Percentiles rank a stretch among this genome's conserved stretches.
These are phyloP conservation scores for Pelvicachromis taeniatus DNA, from an alignment of 2,113 vertebrate genomes.

Conservation along the genomic window DNA sequence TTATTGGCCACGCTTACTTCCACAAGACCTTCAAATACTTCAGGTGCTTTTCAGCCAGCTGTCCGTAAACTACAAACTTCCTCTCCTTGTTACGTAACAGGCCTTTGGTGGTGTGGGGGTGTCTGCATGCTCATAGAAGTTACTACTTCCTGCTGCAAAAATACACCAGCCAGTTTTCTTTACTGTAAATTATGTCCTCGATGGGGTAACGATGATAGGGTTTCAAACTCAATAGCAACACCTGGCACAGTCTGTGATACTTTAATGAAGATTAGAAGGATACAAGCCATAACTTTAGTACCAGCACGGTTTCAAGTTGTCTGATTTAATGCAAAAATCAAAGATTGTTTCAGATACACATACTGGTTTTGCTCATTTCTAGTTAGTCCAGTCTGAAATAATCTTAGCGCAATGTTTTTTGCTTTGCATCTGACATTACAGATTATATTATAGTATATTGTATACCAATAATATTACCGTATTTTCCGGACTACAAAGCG, in stretches of 20 bases:
- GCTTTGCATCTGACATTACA: not conserved
- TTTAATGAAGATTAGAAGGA: no score
- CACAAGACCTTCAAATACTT: slow-evolving; percentile 7
- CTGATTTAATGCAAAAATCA: not conserved
- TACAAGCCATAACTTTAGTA: no score
- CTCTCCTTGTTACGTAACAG: not conserved
- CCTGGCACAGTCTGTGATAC: not conserved
- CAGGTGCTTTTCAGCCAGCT: not conserved
- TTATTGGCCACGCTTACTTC: slow-evolving; percentile 28
- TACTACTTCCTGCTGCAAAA: not conserved
- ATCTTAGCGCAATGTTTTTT: not conserved
- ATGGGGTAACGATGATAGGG: not conserved
- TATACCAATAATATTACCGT: no score
- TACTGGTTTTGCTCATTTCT: not conserved
- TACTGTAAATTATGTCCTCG: not conserved
- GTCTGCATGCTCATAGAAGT: not conserved
- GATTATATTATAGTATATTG: not conserved
- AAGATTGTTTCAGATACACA: not conserved
- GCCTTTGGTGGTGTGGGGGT: not conserved
- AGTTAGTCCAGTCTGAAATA: not conserved
- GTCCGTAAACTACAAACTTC: not conserved
- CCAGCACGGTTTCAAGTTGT: not conserved
- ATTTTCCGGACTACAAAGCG: no score
- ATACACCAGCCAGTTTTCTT: not conserved
- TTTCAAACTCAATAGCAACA: not conserved